phyloP scores from a whole-genome alignment of 2,888 invertebrate species.

The Chironomus tentans region DNA sequence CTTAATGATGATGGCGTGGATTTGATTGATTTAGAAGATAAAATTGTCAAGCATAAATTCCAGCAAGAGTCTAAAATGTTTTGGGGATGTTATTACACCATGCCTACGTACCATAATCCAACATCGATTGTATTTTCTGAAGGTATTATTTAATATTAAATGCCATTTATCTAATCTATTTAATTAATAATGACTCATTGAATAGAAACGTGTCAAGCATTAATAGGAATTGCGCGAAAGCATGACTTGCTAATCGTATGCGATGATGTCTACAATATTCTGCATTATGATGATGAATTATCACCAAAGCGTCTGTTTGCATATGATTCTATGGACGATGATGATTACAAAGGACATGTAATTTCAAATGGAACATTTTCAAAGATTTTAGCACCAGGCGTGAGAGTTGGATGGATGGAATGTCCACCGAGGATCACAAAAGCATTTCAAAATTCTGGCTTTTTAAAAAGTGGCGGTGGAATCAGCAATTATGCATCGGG shows the following conservation, averaged over 20 bases:
- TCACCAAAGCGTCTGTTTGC: slow-evolving; percentile 46
- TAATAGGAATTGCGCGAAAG: slow-evolving; percentile 43
- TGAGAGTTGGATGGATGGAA: slow-evolving; percentile 56
- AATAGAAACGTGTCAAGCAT: slow-evolving; percentile 39
- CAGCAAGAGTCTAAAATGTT: slow-evolving; percentile 39
- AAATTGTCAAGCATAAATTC: slow-evolving; percentile 38
- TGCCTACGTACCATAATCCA: slow-evolving; percentile 53
- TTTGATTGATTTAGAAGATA: slow-evolving; percentile 42
- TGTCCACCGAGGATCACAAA: slow-evolving; percentile 42
- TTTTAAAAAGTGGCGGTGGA: slow-evolving; percentile 49
- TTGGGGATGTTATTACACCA: slow-evolving; percentile 49
- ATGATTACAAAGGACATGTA: slow-evolving; percentile 45
- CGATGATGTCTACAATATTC: slow-evolving; percentile 56
- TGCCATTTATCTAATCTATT: too few relatives aligned
- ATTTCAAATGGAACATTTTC: slow-evolving; percentile 57
- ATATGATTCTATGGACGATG: slow-evolving; percentile 43
- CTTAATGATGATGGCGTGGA: slow-evolving; percentile 47
- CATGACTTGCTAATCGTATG: slow-evolving; percentile 45
- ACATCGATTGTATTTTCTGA: slow-evolving; percentile 46
- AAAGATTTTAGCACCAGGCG: slow-evolving; percentile 53
- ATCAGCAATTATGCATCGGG: slow-evolving; percentile 51
- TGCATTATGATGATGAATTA: slow-evolving; percentile 42
- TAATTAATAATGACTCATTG: too few relatives aligned
- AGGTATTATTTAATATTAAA: slow-evolving; percentile 34
- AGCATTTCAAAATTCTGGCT: slow-evolving; percentile 42